These are phyloP conservation scores for Fistularia commersonii DNA, from an alignment of 2,797 vertebrate genomes.

Conservation along the genomic window DNA sequence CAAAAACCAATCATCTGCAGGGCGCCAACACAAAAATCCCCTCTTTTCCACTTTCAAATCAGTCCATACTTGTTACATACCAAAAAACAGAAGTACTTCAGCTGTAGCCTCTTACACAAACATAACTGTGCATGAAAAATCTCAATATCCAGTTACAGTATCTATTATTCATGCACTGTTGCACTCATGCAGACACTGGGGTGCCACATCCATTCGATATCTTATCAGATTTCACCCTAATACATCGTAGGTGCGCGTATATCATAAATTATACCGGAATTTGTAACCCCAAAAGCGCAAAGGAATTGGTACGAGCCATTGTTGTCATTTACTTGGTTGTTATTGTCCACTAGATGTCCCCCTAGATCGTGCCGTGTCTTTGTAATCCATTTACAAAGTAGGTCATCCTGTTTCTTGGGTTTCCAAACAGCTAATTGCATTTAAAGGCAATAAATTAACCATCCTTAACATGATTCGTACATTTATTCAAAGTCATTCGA, in stretches of 20 bases:
- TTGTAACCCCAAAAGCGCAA: constrained; percentile 3
- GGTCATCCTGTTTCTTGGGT: constrained; percentile 11
- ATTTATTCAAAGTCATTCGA: constrained; percentile 25
- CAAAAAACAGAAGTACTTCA: constrained; percentile 14
- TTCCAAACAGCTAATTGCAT: constrained; percentile 8
- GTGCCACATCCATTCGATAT: constrained; percentile 20
- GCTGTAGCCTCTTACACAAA: constrained; percentile 16
- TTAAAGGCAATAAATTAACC: constrained; percentile 29
- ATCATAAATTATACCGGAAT: constrained; percentile 13
- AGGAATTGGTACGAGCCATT: not conserved
- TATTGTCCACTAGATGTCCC: constrained; percentile 61
- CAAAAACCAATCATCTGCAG: constrained; percentile 13
- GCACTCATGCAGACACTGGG: constrained; percentile 32
- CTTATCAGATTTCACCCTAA: constrained; percentile 18
- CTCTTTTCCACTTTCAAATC: constrained; percentile 29
- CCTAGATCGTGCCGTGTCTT: constrained; percentile 13
- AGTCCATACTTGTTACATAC: constrained; percentile 27
- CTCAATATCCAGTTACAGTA: constrained; percentile 47
- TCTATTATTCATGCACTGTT: constrained; percentile 50
- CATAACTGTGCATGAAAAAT: constrained; percentile 18
- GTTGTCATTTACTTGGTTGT: not conserved
- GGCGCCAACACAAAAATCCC: constrained; percentile 23
- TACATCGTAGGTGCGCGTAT: not conserved
- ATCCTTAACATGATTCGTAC: constrained; percentile 14
- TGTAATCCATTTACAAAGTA: constrained; percentile 15